These are phyloP conservation scores for Heliconius eleuchia DNA, from an alignment of 1,140 invertebrate species.

Conservation along the genomic window DNA sequence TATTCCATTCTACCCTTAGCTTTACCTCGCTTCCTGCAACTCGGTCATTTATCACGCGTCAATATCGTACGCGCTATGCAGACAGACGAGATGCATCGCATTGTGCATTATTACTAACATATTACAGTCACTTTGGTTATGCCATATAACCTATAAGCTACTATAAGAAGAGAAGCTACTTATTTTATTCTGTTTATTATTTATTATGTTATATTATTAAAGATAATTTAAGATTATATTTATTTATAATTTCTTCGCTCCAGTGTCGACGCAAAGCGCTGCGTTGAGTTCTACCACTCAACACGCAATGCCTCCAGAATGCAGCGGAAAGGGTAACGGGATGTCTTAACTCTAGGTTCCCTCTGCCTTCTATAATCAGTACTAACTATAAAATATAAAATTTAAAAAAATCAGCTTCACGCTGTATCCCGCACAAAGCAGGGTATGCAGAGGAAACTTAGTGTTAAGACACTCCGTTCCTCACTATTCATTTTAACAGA, in stretches of 20 bases:
- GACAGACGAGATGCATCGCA: not conserved
- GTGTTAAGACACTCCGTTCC: not conserved
- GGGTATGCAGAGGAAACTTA: not conserved
- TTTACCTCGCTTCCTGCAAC: not conserved
- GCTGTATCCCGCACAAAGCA: not conserved
- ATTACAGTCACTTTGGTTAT: not conserved
- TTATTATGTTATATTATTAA: not conserved
- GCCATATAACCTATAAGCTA: not conserved
- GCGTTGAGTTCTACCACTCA: too few relatives aligned
- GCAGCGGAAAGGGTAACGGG: too few relatives aligned
- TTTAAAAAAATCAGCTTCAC: too few relatives aligned
- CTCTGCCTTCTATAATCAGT: too few relatives aligned
- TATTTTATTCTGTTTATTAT: not conserved
- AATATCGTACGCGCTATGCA: not conserved
- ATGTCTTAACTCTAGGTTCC: too few relatives aligned
- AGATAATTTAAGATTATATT: too few relatives aligned
- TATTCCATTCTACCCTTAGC: not conserved
- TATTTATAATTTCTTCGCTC: too few relatives aligned
- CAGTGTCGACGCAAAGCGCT: too few relatives aligned
- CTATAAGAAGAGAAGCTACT: not conserved
- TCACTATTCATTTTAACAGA: not conserved
- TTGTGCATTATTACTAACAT: not conserved
- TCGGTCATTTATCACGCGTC: constrained; percentile 9
- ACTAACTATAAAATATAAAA: too few relatives aligned
- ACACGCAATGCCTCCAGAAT: too few relatives aligned